Conservation (phyloP, 2,797 vertebrate genomes). For the Phalloptychus januarius region DNA sequence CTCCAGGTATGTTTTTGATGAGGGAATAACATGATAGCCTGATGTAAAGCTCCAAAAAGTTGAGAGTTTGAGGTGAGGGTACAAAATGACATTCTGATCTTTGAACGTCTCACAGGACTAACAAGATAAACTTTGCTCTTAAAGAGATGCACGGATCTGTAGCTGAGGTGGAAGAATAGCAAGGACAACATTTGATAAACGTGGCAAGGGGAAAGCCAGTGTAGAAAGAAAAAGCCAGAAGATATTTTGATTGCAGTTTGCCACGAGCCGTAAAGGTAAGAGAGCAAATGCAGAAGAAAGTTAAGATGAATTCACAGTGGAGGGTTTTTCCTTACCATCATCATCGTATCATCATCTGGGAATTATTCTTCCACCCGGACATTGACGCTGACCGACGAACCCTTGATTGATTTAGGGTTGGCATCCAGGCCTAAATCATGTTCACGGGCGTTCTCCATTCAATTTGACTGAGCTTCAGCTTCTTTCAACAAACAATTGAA, state of each 20-base stretch:
- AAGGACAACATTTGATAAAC: background rate
- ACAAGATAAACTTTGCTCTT: background rate
- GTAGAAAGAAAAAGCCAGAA: background rate
- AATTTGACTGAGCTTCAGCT: background rate
- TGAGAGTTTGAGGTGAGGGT: background rate
- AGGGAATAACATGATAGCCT: too few relatives aligned
- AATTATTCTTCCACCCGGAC: background rate
- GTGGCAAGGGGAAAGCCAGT: background rate
- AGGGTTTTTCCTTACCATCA: background rate
- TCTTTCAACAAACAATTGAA: background rate
- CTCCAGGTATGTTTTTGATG: too few relatives aligned
- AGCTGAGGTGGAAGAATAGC: background rate
- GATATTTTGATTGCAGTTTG: background rate
- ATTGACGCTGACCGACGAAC: background rate
- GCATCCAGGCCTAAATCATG: background rate
- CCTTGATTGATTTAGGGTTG: background rate
- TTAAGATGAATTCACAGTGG: background rate
- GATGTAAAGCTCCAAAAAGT: too few relatives aligned
- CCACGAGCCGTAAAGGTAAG: background rate
- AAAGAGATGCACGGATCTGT: background rate
- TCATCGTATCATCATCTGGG: background rate
- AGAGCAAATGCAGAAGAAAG: background rate
- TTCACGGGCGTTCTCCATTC: background rate
- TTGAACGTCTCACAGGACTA: background rate
- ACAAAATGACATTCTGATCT: background rate